These are phyloP conservation scores for Tychaedon coryphoeus DNA, from an alignment of 2,113 vertebrate species.

Conservation along the genomic window DNA sequence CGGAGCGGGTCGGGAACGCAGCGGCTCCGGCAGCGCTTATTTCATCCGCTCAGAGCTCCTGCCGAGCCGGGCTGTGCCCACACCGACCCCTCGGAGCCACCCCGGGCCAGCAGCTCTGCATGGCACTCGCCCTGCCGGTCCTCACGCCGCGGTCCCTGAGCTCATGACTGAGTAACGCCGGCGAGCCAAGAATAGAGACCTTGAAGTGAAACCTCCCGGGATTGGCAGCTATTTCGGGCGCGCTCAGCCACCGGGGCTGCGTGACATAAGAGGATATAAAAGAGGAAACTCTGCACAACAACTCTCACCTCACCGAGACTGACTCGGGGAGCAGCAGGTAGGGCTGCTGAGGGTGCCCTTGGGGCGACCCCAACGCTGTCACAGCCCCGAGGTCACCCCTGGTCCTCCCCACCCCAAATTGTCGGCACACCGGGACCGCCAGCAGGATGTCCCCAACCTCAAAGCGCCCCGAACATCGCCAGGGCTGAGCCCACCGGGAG, in stretches of 20 bases:
- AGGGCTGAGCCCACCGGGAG: neutral
- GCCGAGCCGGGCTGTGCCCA: neutral
- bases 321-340: neutral
- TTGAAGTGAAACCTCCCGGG: slow-evolving; percentile 62
- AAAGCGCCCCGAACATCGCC: fast-evolving
- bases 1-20: neutral
- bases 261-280: slow-evolving; percentile 59
- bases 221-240: slow-evolving; percentile 61
- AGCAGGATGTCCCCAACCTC: fast-evolving
- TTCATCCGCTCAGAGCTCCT: fast-evolving
- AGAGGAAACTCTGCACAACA: slow-evolving; percentile 60
- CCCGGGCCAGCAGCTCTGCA: neutral
- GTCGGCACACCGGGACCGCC: too few relatives aligned
- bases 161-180: slow-evolving; percentile 31
- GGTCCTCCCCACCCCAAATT: too few relatives aligned
- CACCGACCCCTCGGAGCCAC: neutral
- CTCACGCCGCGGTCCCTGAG: neutral
- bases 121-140: neutral
- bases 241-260: slow-evolving; percentile 7
- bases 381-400: neutral
- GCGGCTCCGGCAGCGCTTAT: neutral
- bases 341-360: neutral
- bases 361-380: fast-evolving
- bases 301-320: slow-evolving; percentile 35
- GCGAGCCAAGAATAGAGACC: slow-evolving; percentile 64